phyloP scores from a whole-genome alignment of 2,888 invertebrate genomes.

The Carterocephalus palaemon region DNA sequence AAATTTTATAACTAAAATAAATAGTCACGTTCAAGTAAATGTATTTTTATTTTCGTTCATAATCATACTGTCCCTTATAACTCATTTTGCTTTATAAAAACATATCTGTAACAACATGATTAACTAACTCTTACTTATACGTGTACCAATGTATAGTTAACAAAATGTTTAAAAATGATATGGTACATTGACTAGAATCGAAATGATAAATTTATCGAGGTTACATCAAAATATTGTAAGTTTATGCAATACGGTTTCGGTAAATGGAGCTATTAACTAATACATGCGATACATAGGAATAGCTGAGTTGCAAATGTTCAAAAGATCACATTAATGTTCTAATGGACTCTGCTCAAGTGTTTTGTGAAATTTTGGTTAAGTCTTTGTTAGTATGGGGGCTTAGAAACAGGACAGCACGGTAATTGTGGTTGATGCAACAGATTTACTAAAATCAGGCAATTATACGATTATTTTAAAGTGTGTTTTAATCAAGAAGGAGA shows the following conservation, averaged over 20 bases:
- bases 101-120: slow-evolving; percentile 75
- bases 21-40: slow-evolving; percentile 53
- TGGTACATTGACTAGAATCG: slow-evolving; percentile 72
- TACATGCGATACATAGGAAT: slow-evolving; percentile 17
- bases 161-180: slow-evolving; percentile 73
- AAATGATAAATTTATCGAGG: slow-evolving; percentile 34
- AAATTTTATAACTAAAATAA: slow-evolving; percentile 8
- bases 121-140: slow-evolving; percentile 64
- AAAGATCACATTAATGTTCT: slow-evolving; percentile 6
- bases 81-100: slow-evolving; percentile 74
- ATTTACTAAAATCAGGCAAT: too few relatives aligned
- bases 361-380: neutral
- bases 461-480: too few relatives aligned
- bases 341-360: slow-evolving; percentile 8
- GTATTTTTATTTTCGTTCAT: slow-evolving; percentile 74
- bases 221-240: slow-evolving; percentile 19
- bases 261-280: slow-evolving; percentile 14
- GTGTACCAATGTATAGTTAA: slow-evolving; percentile 50
- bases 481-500: too few relatives aligned
- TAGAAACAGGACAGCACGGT: neutral
- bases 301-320: slow-evolving; percentile 7
- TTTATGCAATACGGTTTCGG: slow-evolving; percentile 12
- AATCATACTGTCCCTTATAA: slow-evolving; percentile 72
- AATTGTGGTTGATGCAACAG: too few relatives aligned
- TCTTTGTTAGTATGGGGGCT: neutral